Percentiles rank a stretch among this genome's conserved stretches.
Conservation (phyloP, 2,113 vertebrate species). For the Psettodes erumei region DNA sequence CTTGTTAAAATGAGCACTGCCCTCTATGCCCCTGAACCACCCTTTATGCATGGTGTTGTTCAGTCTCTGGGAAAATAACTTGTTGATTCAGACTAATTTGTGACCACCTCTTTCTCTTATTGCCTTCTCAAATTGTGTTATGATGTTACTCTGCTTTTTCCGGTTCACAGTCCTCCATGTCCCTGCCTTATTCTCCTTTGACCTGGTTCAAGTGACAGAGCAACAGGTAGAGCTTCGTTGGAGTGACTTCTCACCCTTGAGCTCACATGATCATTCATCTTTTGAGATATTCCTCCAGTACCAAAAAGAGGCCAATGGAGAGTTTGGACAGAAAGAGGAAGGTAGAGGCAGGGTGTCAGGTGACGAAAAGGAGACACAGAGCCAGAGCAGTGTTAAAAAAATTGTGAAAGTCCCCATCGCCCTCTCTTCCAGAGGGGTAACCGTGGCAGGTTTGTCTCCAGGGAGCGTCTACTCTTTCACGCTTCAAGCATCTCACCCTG, state of each 20-base stretch:
- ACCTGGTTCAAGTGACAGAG: slow-evolving; percentile 81
- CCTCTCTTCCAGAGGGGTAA: slow-evolving; percentile 68
- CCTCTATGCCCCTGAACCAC: neutral
- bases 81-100: neutral
- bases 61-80: neutral
- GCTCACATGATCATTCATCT: slow-evolving; percentile 44
- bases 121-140: neutral
- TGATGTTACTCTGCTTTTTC: neutral
- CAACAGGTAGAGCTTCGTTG: slow-evolving; percentile 84
- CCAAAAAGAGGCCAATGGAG: slow-evolving; percentile 62
- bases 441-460: slow-evolving; percentile 82
- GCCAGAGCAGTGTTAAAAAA: slow-evolving; percentile 16
- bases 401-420: slow-evolving; percentile 53
- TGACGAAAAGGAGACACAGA: slow-evolving; percentile 12
- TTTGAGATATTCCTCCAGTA: slow-evolving; percentile 83
- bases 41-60: neutral
- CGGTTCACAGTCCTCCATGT: slow-evolving; percentile 42
- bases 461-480: slow-evolving; percentile 85
- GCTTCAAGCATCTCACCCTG: slow-evolving; percentile 78
- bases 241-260: slow-evolving; percentile 72
- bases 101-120: neutral
- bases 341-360: neutral
- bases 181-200: slow-evolving; percentile 57
- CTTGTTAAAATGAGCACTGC: neutral
- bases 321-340: slow-evolving; percentile 14